Percentiles rank a stretch among this genome's conserved stretches.
These are phyloP conservation scores for Heteromurus nitidus DNA, from an alignment of 2,888 invertebrate genomes.

Conservation along the genomic window DNA sequence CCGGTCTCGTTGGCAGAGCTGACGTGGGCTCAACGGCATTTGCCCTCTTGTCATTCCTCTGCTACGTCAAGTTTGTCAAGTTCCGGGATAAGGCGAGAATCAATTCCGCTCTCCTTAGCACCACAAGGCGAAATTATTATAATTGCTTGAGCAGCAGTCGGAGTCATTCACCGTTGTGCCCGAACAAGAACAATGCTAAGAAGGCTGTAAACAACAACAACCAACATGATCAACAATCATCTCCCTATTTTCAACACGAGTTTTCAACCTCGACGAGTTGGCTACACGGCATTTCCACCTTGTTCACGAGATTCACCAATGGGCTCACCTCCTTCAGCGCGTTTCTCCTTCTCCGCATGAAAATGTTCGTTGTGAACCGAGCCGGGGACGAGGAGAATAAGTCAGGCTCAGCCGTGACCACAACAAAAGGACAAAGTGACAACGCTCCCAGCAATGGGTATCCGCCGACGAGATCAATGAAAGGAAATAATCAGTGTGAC, in stretches of 20 bases:
- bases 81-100: slow-evolving; percentile 75
- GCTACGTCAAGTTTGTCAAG: slow-evolving; percentile 86
- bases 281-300: slow-evolving; percentile 21
- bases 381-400: slow-evolving; percentile 37
- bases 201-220: slow-evolving; percentile 52
- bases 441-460: slow-evolving; percentile 41
- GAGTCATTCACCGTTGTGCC: slow-evolving; percentile 63
- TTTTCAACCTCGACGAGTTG: neutral
- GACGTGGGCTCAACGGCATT: slow-evolving; percentile 94
- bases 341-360: slow-evolving; percentile 54
- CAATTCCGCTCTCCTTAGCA: slow-evolving; percentile 39
- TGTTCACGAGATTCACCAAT: slow-evolving; percentile 48
- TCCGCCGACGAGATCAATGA: too few relatives aligned
- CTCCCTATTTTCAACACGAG: slow-evolving; percentile 15
- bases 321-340: slow-evolving; percentile 47
- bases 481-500: slow-evolving; percentile 56
- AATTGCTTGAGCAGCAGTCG: slow-evolving; percentile 34
- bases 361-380: slow-evolving; percentile 39
- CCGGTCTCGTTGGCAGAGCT: slow-evolving; percentile 95
- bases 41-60: slow-evolving; percentile 90
- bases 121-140: slow-evolving; percentile 29
- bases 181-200: slow-evolving; percentile 65
- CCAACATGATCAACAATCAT: slow-evolving; percentile 36
- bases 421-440: slow-evolving; percentile 60
- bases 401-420: slow-evolving; percentile 45